Conservation (phyloP, 2,888 invertebrate genomes). For the Napeogenes inachia region DNA sequence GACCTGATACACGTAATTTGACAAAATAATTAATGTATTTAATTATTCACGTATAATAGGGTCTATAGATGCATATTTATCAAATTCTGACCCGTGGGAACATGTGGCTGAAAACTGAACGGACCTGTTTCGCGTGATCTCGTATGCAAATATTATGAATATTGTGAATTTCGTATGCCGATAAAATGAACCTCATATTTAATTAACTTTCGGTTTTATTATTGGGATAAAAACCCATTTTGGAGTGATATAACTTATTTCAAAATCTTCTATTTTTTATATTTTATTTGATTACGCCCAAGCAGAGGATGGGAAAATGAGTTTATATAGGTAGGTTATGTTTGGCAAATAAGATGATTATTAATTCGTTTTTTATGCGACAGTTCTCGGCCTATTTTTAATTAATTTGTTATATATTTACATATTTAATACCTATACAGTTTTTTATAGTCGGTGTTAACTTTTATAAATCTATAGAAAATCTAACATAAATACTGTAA, state of each 20-base stretch:
- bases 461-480: no score
- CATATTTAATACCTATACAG: no score
- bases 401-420: no score
- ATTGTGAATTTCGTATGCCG: constrained; percentile 33
- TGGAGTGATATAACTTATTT: background rate
- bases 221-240: constrained; percentile 11
- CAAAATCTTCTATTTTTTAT: no score
- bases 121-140: constrained; percentile 61
- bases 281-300: no score
- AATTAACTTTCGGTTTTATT: constrained; percentile 28
- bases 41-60: constrained; percentile 21
- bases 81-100: constrained; percentile 41
- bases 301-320: no score
- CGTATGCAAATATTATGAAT: constrained; percentile 62
- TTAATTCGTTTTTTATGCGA: no score
- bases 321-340: no score
- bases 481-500: no score
- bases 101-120: constrained; percentile 42
- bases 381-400: no score
- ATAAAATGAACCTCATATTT: constrained; percentile 43
- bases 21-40: constrained; percentile 13
- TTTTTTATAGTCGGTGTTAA: no score
- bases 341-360: no score
- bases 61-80: constrained; percentile 27
- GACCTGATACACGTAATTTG: constrained; percentile 11